Conservation (phyloP, 2,888 invertebrate genomes). For the Campoplex nolae region DNA sequence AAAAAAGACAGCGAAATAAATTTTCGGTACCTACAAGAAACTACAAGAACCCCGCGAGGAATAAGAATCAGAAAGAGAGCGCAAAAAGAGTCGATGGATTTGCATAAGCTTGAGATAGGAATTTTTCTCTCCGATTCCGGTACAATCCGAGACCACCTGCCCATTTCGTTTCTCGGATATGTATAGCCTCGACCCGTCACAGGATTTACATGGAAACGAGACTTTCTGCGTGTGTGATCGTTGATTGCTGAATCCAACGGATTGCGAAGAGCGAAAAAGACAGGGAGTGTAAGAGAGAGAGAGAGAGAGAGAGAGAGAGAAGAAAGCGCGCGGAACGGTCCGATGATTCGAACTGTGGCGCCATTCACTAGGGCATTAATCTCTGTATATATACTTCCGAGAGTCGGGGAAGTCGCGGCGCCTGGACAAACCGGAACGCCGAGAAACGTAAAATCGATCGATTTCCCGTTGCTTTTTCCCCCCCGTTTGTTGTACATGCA, state of each 20-base stretch:
- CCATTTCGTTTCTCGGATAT: slow-evolving; percentile 29
- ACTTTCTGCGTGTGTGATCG: slow-evolving; percentile 35
- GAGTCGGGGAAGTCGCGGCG: slow-evolving; percentile 54
- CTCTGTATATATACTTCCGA: slow-evolving; percentile 24
- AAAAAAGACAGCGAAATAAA: slow-evolving; percentile 12
- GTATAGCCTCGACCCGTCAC: neutral
- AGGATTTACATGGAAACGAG: slow-evolving; percentile 46
- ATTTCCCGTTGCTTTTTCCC: slow-evolving; percentile 53
- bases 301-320: slow-evolving; percentile 37
- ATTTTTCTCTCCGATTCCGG: slow-evolving; percentile 50
- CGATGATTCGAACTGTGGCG: slow-evolving; percentile 39
- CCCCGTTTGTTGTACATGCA: slow-evolving; percentile 36
- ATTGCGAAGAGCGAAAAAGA: slow-evolving; percentile 17
- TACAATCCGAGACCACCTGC: slow-evolving; percentile 45
- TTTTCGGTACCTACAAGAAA: slow-evolving; percentile 18
- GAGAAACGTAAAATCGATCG: slow-evolving; percentile 65
- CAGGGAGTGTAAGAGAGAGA: slow-evolving; percentile 16
- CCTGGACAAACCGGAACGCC: slow-evolving; percentile 62
- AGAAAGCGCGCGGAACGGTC: slow-evolving; percentile 24
- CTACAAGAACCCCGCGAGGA: neutral
- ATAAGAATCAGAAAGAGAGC: slow-evolving; percentile 12
- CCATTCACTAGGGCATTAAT: slow-evolving; percentile 50
- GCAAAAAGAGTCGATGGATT: slow-evolving; percentile 52
- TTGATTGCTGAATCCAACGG: slow-evolving; percentile 47
- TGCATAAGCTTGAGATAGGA: slow-evolving; percentile 53